Base-by-base conservation (phyloP, 1,140 invertebrate genomes). In the Lucilia sericata region DNA sequence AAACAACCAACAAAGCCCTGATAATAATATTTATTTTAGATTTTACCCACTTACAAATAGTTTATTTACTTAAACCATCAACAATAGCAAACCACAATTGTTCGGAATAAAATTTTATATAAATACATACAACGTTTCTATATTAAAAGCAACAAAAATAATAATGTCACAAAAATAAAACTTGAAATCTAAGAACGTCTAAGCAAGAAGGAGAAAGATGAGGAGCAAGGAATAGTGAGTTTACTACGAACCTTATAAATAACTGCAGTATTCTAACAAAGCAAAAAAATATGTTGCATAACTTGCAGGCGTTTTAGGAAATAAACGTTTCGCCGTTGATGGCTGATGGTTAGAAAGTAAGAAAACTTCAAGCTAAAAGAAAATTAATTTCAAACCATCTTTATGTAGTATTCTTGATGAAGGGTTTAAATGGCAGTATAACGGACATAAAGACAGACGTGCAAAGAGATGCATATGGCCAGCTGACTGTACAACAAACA, bases 331-430 rank as follows among this genome's bases (percentile, higher is more conserved):
- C 25, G 25, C 3, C 25, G 25, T 30, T 30, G 25, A 30, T 30
- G 25, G 25, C 3, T 30, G 25, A 30, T 30, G 25, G 25, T 30
- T 30, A 30, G 42, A 42, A 17, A 14, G 51, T 12, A 55, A 55
- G 51, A 14, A 55, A 55, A 55, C 17, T 55, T 70, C 25, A n/a
- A n/a, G 14, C 55, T 14, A 60, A 12, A n/a, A 60, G 55, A 78
- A 78, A 78, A 42, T 47, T 78, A 49, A 80, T 80, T 80, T 80
- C 13, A 19, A 80, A 80, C 9, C 65, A 70, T 19, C 65, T 70
- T 42, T 42, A 42, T 42, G 5, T 42, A 36, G 3, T 36, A 42
- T 42, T 2, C 10, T 42, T 42, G 10, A 42, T 42, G 42, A 42
- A 3, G 10, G 42, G 5, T 55, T 55, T 55, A 55, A 55, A 55